Evolutionary conservation across 2,113 vertebrate species (phyloP).

Genomic region (Oenanthe melanoleuca): DNA sequence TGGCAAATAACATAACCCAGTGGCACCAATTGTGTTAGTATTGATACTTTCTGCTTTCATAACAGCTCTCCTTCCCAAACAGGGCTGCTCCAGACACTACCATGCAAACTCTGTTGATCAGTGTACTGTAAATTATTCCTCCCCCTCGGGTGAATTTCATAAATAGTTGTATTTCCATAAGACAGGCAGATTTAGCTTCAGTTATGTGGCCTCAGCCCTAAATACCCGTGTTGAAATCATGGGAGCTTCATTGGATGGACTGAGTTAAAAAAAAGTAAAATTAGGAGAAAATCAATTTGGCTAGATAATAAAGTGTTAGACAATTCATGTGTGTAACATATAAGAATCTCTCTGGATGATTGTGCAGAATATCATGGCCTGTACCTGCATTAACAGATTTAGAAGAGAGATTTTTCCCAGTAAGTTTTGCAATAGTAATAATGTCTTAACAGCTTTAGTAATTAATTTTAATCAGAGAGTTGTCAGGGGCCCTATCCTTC

Average conservation of each 20-base stretch:
- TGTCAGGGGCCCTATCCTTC: neutral
- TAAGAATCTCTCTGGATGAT: neutral
- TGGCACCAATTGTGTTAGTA: slow-evolving; percentile 14
- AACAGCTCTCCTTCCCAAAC: neutral
- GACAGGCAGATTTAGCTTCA: neutral
- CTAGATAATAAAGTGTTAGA: neutral
- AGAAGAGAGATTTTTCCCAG: neutral
- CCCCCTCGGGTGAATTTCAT: neutral
- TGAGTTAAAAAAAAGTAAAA: neutral
- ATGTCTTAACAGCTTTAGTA: neutral
- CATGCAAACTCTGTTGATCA: slow-evolving; percentile 19
- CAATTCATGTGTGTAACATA: neutral
- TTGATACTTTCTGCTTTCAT: slow-evolving; percentile 31
- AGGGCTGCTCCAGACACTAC: neutral
- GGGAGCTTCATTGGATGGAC: neutral
- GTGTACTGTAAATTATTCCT: neutral
- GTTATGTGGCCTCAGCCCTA: neutral
- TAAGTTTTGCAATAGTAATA: slow-evolving; percentile 9
- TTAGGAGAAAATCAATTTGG: neutral
- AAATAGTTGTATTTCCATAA: neutral
- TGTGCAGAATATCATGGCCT: neutral
- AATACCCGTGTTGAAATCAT: neutral
- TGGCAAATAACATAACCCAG: neutral
- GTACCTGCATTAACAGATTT: neutral
- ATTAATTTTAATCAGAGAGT: neutral